Evolutionary conservation across 2,888 invertebrate species (phyloP).

Genomic region (Stenotaenia linearis): DNA sequence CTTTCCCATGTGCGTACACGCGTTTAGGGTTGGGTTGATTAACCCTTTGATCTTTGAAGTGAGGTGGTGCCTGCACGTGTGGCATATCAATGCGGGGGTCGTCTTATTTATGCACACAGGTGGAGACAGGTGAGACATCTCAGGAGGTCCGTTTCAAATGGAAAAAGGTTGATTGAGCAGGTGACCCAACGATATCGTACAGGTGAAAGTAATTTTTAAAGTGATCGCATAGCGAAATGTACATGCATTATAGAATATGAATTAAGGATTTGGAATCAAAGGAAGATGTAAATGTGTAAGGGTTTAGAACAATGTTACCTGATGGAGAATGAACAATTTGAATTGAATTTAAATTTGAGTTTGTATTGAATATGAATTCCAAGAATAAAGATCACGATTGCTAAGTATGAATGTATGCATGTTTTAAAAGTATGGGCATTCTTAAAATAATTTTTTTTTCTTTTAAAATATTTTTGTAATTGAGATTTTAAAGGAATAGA

Average conservation of each 20-base stretch:
- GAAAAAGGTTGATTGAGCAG: constrained; percentile 5
- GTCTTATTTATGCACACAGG: constrained; percentile 24
- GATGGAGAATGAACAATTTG: background rate
- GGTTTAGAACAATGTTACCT: background rate
- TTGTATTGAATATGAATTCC: background rate
- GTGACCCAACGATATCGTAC: background rate
- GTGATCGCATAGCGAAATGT: background rate
- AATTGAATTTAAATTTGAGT: background rate
- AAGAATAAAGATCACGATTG: background rate
- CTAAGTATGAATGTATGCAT: no score
- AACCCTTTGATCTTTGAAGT: constrained; percentile 16
- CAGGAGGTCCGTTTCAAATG: constrained; percentile 13
- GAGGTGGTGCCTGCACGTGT: constrained; percentile 24
- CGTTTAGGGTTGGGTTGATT: constrained; percentile 21
- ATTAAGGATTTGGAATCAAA: background rate
- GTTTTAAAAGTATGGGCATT: no score
- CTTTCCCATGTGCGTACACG: constrained; percentile 4
- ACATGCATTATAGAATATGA: background rate
- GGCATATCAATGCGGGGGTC: constrained; percentile 24
- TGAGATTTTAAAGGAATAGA: no score
- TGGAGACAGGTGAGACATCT: constrained; percentile 26
- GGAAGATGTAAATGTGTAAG: background rate
- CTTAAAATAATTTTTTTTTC: no score
- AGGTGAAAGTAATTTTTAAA: background rate
- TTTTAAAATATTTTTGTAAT: no score